Evolutionary conservation across 2,888 invertebrate genomes (phyloP), one percentile per base, ranked within the genome.

Genomic region (Cryptus armator): DNA sequence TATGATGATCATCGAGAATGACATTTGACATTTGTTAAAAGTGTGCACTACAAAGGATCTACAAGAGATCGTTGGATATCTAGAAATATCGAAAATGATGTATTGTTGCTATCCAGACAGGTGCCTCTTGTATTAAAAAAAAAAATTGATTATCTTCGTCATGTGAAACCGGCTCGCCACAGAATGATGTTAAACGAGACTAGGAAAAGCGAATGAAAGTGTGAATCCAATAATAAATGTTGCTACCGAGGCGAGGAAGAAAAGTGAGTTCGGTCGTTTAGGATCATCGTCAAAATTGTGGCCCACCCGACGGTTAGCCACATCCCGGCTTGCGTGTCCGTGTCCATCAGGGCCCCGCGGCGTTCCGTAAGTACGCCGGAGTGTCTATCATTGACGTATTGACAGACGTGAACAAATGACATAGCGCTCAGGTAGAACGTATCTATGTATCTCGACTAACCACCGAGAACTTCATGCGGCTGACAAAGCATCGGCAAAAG

Each of bases 341-440:
- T 24, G 71, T 51, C 59, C 37, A n/a, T 66, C 62, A 44, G 64
- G 62, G 44, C 75, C 83, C 83, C 64, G 85, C 46, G 48, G 84
- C 75, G 82, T 75, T 83, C 53, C 37, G 46, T 62, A 83, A 77
- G 77, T 68, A 81, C 68, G 53, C 75, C 56, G 72, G 19, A 37
- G 71, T 74, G 84, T 72, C 66, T 86, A 88, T 88, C 87, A 82
- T 81, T 81, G 90, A 90, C 90, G 90, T 89, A 92, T 92, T 91
- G 92, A 92, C 92, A 88, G 92, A 93, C 92, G 89, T 92, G 89
- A 91, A 92, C 89, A 91, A 92, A 92, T 92, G 92, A 92, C 91
- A 90, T 19, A 88, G 84, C 7, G 82, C 90, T 78, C 90, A 91
- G 90, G 90, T 89, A 89, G 90, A 86, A 90, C 90, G 88, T 84